A percentile compares a stretch with the other conserved stretches of the same genome.
phyloP scores from a whole-genome alignment of 2,888 invertebrate genomes.

The Eledona agricola region DNA sequence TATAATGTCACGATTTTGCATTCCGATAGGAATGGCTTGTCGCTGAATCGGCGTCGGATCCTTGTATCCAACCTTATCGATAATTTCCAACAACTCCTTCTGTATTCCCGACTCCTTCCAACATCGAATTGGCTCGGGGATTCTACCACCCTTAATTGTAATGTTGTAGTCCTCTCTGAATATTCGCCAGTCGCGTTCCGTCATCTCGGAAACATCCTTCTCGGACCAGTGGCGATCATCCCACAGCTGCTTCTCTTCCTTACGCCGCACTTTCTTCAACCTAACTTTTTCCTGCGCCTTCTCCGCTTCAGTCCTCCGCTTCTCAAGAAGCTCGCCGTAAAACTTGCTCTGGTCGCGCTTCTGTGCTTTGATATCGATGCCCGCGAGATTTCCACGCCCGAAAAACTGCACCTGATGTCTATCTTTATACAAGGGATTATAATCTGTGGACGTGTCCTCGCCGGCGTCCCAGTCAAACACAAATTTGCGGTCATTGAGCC shows the following conservation, averaged over 20 bases:
- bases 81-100: constrained; percentile 90
- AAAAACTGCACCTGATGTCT: constrained; percentile 97
- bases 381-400: constrained; percentile 97
- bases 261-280: constrained; percentile 89
- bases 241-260: constrained; percentile 98
- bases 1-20: constrained; percentile 95
- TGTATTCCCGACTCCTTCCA: constrained; percentile 96
- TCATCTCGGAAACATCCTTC: constrained; percentile 94
- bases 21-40: constrained; percentile 98
- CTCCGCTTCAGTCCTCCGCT: constrained; percentile 93
- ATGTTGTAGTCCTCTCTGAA: constrained; percentile 99
- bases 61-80: constrained; percentile 93
- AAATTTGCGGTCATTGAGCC: constrained; percentile 98
- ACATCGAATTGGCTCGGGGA: constrained; percentile 93
- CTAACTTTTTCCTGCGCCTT: constrained; percentile 96
- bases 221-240: constrained; percentile 99
- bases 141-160: constrained; percentile 95
- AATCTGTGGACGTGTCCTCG: constrained; percentile 98
- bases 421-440: constrained; percentile 96
- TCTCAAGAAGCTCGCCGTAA: constrained; percentile 94
- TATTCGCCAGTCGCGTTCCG: constrained; percentile 99
- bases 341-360: constrained; percentile 96
- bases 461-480: constrained; percentile 99
- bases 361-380: constrained; percentile 96
- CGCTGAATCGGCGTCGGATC: constrained; percentile 99